Conservation (phyloP, 2,888 invertebrate species). For the Macrophya annulata region DNA sequence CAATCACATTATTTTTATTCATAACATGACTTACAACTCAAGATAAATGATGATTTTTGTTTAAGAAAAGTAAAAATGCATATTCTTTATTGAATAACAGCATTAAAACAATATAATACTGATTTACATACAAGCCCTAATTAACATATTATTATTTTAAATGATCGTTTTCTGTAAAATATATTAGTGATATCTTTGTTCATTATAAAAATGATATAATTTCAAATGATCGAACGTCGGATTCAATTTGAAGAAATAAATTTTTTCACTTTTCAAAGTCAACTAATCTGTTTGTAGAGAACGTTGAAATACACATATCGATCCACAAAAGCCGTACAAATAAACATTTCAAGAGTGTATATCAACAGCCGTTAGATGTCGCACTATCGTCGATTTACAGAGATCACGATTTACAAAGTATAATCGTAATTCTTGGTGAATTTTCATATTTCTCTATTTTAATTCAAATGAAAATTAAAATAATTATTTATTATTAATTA, state of each 20-base stretch:
- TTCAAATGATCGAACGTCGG: slow-evolving; percentile 13
- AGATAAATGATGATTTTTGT: too few relatives aligned
- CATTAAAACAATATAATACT: background rate
- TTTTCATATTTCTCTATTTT: slow-evolving; percentile 2
- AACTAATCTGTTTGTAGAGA: background rate
- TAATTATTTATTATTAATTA: slow-evolving; percentile 3
- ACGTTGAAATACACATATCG: slow-evolving; percentile 4
- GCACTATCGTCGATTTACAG: slow-evolving; percentile 7
- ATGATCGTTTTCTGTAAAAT: slow-evolving; percentile 2
- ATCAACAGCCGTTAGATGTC: slow-evolving; percentile 7
- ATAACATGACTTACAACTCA: too few relatives aligned
- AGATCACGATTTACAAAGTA: background rate
- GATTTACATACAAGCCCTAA: background rate
- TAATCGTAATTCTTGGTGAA: background rate
- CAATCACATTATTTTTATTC: too few relatives aligned
- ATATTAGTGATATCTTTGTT: slow-evolving; percentile 10
- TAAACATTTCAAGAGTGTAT: slow-evolving; percentile 8
- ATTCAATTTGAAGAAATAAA: background rate
- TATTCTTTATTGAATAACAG: slow-evolving; percentile 9
- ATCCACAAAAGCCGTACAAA: background rate
- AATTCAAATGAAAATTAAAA: background rate
- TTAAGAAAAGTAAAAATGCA: too few relatives aligned
- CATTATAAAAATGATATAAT: background rate
- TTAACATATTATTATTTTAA: slow-evolving; percentile 8
- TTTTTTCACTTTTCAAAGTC: background rate